These are phyloP conservation scores for Falco novaeseelandiae DNA, from an alignment of 2,797 vertebrate genomes.

Conservation along the genomic window DNA sequence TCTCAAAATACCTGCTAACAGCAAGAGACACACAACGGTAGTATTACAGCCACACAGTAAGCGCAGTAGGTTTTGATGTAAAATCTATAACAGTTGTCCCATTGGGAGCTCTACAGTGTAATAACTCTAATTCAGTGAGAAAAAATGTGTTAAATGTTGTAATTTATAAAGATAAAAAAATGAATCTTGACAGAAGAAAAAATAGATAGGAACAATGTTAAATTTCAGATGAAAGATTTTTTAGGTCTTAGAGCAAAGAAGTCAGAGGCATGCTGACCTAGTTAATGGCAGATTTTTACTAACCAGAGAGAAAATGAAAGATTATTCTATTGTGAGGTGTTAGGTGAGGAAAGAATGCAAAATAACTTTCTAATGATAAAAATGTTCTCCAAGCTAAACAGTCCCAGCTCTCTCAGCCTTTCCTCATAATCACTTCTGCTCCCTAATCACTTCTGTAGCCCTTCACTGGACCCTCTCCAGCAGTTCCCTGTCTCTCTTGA, in stretches of 20 bases:
- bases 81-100: not conserved
- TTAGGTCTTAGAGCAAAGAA: not conserved
- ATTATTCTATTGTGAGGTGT: not conserved
- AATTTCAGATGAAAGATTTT: not conserved
- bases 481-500: too few relatives aligned
- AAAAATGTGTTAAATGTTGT: not conserved
- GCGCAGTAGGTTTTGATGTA: not conserved
- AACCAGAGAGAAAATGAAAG: not conserved
- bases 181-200: not conserved
- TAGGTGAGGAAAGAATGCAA: not conserved
- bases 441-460: too few relatives aligned
- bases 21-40: not conserved
- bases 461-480: too few relatives aligned
- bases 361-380: not conserved
- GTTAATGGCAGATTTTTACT: not conserved
- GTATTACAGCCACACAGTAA: not conserved
- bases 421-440: too few relatives aligned
- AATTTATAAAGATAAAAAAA: not conserved
- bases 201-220: not conserved
- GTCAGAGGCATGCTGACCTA: not conserved
- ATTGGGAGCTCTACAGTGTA: not conserved
- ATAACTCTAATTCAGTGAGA: not conserved
- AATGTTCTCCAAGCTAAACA: not conserved
- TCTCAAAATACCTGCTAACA: not conserved
- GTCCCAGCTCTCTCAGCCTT: too few relatives aligned